Percentiles rank a stretch among this genome's conserved stretches.
phyloP scores from a whole-genome alignment of 2,888 invertebrate genomes.

The Noctua janthina region DNA sequence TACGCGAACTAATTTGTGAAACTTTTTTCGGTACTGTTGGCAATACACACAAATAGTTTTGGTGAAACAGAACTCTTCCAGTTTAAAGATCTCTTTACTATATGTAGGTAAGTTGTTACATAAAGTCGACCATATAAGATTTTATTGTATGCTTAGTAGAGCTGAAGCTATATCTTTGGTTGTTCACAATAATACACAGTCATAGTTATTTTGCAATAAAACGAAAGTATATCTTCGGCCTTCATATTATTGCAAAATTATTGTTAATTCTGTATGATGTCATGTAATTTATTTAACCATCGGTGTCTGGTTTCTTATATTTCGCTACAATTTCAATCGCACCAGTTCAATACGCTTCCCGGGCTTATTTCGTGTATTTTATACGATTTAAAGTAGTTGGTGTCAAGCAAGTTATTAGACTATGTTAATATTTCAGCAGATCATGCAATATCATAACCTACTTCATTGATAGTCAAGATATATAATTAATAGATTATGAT shows the following conservation, averaged over 20 bases:
- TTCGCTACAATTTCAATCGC: constrained; percentile 23
- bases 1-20: constrained; percentile 24
- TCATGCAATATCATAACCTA: background rate
- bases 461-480: constrained; percentile 6
- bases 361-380: constrained; percentile 1
- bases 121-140: constrained; percentile 18
- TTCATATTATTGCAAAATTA: constrained; percentile 30
- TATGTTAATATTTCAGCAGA: background rate
- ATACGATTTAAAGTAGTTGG: background rate
- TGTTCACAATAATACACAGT: background rate
- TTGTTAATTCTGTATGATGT: constrained; percentile 4
- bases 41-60: constrained; percentile 36
- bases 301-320: background rate
- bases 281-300: constrained; percentile 18
- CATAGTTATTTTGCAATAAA: constrained; percentile 19
- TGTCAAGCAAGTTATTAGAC: background rate
- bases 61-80: constrained; percentile 31
- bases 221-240: constrained; percentile 26
- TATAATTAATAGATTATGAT: background rate
- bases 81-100: constrained; percentile 11
- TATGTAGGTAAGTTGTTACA: constrained; percentile 18
- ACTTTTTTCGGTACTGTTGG: constrained; percentile 24
- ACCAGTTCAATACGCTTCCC: constrained; percentile 18
- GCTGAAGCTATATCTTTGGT: constrained; percentile 2
- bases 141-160: constrained; percentile 5